Evolutionary conservation across 2,797 vertebrate species (phyloP).

Genomic region (Falco novaeseelandiae): DNA sequence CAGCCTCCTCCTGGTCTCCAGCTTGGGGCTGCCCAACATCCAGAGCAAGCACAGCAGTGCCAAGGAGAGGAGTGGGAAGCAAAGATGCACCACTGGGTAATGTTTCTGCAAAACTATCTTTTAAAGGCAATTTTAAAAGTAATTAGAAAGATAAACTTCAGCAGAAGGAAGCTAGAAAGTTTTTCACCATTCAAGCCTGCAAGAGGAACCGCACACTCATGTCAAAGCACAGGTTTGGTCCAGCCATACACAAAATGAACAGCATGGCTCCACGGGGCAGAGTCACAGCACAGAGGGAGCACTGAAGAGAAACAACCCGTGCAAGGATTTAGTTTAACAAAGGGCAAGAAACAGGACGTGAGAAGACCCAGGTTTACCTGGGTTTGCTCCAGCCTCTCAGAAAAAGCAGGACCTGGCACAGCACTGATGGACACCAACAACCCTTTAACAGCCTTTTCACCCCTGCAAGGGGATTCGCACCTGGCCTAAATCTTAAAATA

Average conservation of each 20-base stretch:
- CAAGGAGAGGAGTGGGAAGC: background rate
- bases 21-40: background rate
- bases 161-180: background rate
- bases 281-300: background rate
- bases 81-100: background rate
- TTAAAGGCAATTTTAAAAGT: rapidly evolving
- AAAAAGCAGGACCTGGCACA: rapidly evolving
- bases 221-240: background rate
- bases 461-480: rapidly evolving
- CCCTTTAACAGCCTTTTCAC: background rate
- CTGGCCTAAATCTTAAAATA: background rate
- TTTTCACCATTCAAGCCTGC: background rate
- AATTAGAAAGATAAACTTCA: background rate
- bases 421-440: rapidly evolving
- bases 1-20: background rate
- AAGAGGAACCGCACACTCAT: background rate
- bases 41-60: rapidly evolving
- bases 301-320: rapidly evolving
- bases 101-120: background rate
- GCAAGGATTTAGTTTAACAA: background rate
- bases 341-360: rapidly evolving
- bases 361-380: background rate
- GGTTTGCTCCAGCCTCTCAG: background rate
- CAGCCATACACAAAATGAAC: rapidly evolving
- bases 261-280: rapidly evolving